phyloP scores from a whole-genome alignment of 2,888 invertebrate genomes.

The Hypomecis punctinalis region DNA sequence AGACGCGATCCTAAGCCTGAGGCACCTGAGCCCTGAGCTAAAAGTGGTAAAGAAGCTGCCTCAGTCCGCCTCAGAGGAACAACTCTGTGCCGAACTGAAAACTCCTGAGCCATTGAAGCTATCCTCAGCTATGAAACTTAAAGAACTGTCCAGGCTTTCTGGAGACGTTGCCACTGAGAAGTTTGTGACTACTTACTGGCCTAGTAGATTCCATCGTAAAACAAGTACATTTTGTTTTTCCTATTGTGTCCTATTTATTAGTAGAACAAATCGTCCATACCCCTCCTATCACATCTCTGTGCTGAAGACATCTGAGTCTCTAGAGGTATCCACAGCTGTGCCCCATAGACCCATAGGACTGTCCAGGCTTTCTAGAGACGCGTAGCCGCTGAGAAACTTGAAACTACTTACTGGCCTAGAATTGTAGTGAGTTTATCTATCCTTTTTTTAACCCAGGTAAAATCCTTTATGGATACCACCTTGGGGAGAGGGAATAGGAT shows the following conservation, averaged over 20 bases:
- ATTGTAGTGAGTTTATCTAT: too few species aligned
- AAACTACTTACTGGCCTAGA: too few species aligned
- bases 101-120: slow-evolving; percentile 51
- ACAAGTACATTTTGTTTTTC: too few species aligned
- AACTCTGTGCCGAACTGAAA: slow-evolving; percentile 61
- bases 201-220: slow-evolving; percentile 50
- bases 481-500: too few species aligned
- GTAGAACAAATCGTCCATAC: slow-evolving; percentile 29
- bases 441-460: too few species aligned
- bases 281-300: slow-evolving; percentile 68
- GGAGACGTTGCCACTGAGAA: slow-evolving; percentile 61
- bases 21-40: too few species aligned
- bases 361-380: slow-evolving; percentile 52
- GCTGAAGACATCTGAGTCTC: slow-evolving; percentile 54
- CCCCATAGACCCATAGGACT: slow-evolving; percentile 63
- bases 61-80: too few species aligned
- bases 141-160: slow-evolving; percentile 54
- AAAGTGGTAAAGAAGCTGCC: too few species aligned
- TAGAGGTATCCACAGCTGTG: slow-evolving; percentile 50
- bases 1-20: too few species aligned
- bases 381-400: slow-evolving; percentile 63
- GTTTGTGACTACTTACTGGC: slow-evolving; percentile 73
- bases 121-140: slow-evolving; percentile 56
- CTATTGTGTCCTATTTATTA: too few species aligned
- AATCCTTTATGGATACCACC: too few species aligned